Evolutionary conservation across 2,888 invertebrate species (phyloP), one percentile per base, ranked within the genome.

Genomic region (Thera obeliscata): DNA sequence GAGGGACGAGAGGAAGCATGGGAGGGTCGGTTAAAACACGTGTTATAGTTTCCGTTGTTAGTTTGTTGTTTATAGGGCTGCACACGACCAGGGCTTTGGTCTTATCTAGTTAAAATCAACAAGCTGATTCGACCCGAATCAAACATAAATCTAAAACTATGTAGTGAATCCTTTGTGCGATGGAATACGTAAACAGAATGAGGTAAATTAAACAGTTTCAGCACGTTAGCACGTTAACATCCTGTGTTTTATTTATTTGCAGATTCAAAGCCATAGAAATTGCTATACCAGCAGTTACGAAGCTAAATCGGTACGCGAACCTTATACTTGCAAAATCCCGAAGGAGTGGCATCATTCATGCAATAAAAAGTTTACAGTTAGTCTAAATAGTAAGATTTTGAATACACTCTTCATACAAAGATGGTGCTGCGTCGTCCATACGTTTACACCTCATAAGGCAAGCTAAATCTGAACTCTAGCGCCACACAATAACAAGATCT

Each of bases 31-130:
- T 79, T 77, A 71, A 79, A 83, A 85, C 88, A 87, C 88, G 87
- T 87, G 87, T 82, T 81, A 78, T 77, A 76, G 81, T 81, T 87
- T 88, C 88, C 88, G 87, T 80, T 86, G 86, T 82, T 80, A 80
- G 66, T 66, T 65, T 58, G 63, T 64, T 62, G 58, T 58, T 61
- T 66, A 66, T 66, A 64, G 64, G 65, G 69, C 67, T 69, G 56
- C 71, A 72, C 61, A 67, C 60, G 67, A 56, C 66, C 70, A 66
- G 64, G 58, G 55, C 56, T 70, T 68, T 64, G 49, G 52, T 54
- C 56, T 59, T 68, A 68, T 60, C 57, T 49, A 61, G 62, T 62
- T 56, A 66, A 56, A 58, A 61, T 64, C 61, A 67, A 60, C 49
- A 55, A 59, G 58, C 12, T 6, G 11, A 43, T 60, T 56, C 33